A percentile compares a stretch with the other conserved stretches of the same genome.
These are phyloP conservation scores for Lasioglossum pauxillum DNA, from an alignment of 2,888 invertebrate species.

Conservation along the genomic window DNA sequence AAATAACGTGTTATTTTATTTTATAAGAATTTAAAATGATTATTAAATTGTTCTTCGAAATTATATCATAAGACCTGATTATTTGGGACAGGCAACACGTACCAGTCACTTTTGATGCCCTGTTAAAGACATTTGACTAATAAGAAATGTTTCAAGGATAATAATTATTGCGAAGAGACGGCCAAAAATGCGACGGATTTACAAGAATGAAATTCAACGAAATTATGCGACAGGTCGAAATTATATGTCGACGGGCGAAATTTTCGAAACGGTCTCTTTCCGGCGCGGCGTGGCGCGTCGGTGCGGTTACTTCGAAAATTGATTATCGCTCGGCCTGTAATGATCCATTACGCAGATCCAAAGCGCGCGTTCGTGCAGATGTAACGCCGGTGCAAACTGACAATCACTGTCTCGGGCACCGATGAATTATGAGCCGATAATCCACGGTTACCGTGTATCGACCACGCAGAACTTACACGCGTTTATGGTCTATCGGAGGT, in stretches of 20 bases:
- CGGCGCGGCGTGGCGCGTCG: constrained; percentile 65
- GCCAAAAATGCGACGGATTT: neutral
- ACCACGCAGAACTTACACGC: constrained; percentile 65
- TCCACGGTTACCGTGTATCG: constrained; percentile 74
- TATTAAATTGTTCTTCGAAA: too few species aligned
- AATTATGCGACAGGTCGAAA: constrained; percentile 35
- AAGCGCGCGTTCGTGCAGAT: constrained; percentile 68
- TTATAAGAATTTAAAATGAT: too few species aligned
- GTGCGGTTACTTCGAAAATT: constrained; percentile 75
- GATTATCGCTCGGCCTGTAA: constrained; percentile 81
- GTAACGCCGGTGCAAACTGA: constrained; percentile 80
- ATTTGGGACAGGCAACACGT: too few species aligned
- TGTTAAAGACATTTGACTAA: neutral
- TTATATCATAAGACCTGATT: too few species aligned
- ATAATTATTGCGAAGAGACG: neutral
- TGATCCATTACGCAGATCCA: constrained; percentile 80
- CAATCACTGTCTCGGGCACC: constrained; percentile 82
- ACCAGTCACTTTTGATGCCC: too few species aligned
- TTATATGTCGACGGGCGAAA: constrained; percentile 42
- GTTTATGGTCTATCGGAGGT: constrained; percentile 48
- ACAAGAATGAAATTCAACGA: neutral
- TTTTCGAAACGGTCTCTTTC: constrained; percentile 36
- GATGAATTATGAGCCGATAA: constrained; percentile 83
- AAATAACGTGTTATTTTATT: too few species aligned
- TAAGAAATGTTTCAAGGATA: neutral